These are phyloP conservation scores for Trogon melanurus DNA, from an alignment of 2,113 vertebrate species.

Conservation along the genomic window DNA sequence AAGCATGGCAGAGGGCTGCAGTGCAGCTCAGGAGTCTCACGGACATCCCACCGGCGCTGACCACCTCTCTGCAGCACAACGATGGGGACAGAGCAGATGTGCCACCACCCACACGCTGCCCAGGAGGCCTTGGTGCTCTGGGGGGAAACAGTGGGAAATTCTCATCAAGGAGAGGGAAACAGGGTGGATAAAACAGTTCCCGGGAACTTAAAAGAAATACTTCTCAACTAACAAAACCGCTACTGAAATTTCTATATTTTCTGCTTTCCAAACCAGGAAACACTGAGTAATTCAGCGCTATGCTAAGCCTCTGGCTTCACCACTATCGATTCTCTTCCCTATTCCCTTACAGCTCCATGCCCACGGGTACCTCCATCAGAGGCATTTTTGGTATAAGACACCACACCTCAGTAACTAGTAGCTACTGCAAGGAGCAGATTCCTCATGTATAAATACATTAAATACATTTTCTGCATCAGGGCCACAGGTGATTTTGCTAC, in stretches of 20 bases:
- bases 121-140: not conserved
- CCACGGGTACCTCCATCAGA: not conserved
- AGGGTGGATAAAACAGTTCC: not conserved
- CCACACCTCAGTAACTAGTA: not conserved
- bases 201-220: not conserved
- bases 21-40: not conserved
- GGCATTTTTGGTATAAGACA: not conserved
- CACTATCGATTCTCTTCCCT: not conserved
- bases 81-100: not conserved
- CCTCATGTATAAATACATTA: not conserved
- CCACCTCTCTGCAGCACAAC: not conserved
- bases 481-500: not conserved
- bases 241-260: not conserved
- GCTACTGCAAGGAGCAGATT: not conserved
- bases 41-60: not conserved
- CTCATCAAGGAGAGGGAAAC: not conserved
- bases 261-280: not conserved
- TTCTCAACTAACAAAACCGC: not conserved
- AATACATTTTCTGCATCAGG: not conserved
- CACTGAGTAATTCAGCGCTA: not conserved
- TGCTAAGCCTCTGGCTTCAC: not conserved
- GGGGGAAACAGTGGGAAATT: not conserved
- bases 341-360: not conserved
- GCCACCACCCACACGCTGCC: fast-evolving
- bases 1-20: not conserved